Base-by-base conservation (phyloP, 1,140 invertebrate species). In the Papilio dardanus region DNA sequence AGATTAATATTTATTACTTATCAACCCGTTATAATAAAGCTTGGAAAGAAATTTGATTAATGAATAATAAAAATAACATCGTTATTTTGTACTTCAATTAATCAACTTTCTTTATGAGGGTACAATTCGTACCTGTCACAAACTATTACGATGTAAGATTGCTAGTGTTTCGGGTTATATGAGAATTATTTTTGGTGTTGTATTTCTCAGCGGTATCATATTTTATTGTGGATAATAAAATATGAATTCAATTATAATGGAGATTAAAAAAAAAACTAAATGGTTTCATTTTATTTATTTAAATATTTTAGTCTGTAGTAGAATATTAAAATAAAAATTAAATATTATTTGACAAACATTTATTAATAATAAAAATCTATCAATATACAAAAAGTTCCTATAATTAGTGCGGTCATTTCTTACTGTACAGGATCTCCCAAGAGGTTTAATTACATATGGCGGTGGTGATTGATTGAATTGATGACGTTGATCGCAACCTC, bases 11-110 rank as follows among this genome's bases (percentile, higher is more conserved):
- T 37, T 10, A 10, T 37, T 37, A n/a, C 10, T 40, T 40, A 40
- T 14, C n/a, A 16, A 12, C 40, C 14, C 40, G 40, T 42, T 42
- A 3, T 42, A 42, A 42, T 46, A 21, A 54, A 54, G 24, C 19
- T 21, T 7, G 50, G 0, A 54, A 24, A 2, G 4, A 24, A 54
- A 10, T 19, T 54, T 54, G 19, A 54, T 54, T 54, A 54, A 46
- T 42, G 40, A 42, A 42, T 46, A 46, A 46, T 46, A 16, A 46
- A 54, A 54, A 54, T 21, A 24, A 24, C 21, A 24, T 54, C 19
- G 24, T 54, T 54, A 54, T 54, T 21, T 54, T 54, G n/a, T 54
- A 46, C n/a, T 50, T 54, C 2, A 19, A 54, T 54, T 54, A 54
- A 54, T 54, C 19, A 54, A 54, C 0, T 54, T 54, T 54, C 50